phyloP scores from a whole-genome alignment of 2,797 vertebrate genomes.

The Phylloscopus collybita region DNA sequence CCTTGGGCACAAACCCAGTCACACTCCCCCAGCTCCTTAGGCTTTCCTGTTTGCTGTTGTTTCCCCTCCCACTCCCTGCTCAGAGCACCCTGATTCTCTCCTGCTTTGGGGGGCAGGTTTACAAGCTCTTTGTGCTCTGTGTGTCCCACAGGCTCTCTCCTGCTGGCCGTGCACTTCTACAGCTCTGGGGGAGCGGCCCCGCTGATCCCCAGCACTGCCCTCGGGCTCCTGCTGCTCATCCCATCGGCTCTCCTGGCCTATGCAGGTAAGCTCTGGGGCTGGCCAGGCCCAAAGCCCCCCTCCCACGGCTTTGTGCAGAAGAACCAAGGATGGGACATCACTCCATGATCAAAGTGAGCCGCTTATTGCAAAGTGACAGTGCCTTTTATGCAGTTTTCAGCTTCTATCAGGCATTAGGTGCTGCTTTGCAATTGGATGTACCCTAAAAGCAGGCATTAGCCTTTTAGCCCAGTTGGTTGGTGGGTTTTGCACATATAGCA shows the following conservation, averaged over 20 bases:
- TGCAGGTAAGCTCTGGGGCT: slow-evolving; percentile 74
- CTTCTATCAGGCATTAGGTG: too few relatives aligned
- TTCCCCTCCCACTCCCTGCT: background rate
- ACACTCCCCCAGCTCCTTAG: too few relatives aligned
- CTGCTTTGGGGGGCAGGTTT: background rate
- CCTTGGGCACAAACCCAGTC: background rate
- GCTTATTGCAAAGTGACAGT: too few relatives aligned
- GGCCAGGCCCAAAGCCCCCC: background rate
- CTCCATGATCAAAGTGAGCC: too few relatives aligned
- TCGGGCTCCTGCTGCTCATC: slow-evolving; percentile 84
- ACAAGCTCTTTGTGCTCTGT: background rate
- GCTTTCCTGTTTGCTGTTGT: background rate
- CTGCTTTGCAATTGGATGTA: too few relatives aligned
- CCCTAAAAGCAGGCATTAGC: too few relatives aligned
- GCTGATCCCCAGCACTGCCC: slow-evolving; percentile 79
- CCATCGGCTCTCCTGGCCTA: slow-evolving; percentile 80
- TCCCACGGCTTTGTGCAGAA: background rate
- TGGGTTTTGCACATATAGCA: too few relatives aligned
- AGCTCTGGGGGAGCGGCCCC: slow-evolving; percentile 45
- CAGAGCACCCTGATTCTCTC: background rate
- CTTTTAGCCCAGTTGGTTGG: too few relatives aligned
- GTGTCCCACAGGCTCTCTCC: slow-evolving; percentile 79
- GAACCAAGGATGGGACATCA: too few relatives aligned
- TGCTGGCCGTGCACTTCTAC: slow-evolving; percentile 85
- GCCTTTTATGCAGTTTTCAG: too few relatives aligned